Percentiles rank a stretch among this genome's conserved stretches.
Evolutionary conservation across 2,888 invertebrate species (phyloP).

Genomic region (Torymus auratus): DNA sequence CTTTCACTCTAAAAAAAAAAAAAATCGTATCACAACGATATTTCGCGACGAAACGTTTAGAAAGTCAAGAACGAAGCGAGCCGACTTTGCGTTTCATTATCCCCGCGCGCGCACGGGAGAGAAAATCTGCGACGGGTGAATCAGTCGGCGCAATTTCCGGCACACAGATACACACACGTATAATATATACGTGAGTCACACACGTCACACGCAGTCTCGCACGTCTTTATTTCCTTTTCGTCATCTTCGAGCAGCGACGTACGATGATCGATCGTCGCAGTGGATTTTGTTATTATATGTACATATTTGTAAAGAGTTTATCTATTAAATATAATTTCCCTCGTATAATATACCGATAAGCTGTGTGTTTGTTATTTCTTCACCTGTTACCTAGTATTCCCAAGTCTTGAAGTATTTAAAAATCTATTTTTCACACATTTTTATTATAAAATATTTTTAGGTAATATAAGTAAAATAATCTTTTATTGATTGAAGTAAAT

Average conservation of each 20-base stretch:
- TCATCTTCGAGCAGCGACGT: neutral
- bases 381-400: too few relatives aligned
- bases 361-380: neutral
- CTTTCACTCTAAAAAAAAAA: too few relatives aligned
- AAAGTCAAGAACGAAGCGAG: neutral
- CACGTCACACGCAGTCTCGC: neutral
- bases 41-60: too few relatives aligned
- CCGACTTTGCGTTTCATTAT: constrained; percentile 14
- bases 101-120: neutral
- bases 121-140: constrained; percentile 25
- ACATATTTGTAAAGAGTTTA: constrained; percentile 75
- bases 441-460: too few relatives aligned
- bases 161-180: neutral
- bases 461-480: too few relatives aligned
- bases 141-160: constrained; percentile 39
- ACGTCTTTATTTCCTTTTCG: neutral
- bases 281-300: constrained; percentile 69
- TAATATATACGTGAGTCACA: constrained; percentile 1
- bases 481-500: too few relatives aligned
- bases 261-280: neutral
- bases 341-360: constrained; percentile 35
- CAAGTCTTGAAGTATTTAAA: too few relatives aligned
- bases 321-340: constrained; percentile 71
- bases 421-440: too few relatives aligned
- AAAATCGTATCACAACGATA: too few relatives aligned